Conservation (phyloP, 2,797 vertebrate species). For the Helostoma temminkii region DNA sequence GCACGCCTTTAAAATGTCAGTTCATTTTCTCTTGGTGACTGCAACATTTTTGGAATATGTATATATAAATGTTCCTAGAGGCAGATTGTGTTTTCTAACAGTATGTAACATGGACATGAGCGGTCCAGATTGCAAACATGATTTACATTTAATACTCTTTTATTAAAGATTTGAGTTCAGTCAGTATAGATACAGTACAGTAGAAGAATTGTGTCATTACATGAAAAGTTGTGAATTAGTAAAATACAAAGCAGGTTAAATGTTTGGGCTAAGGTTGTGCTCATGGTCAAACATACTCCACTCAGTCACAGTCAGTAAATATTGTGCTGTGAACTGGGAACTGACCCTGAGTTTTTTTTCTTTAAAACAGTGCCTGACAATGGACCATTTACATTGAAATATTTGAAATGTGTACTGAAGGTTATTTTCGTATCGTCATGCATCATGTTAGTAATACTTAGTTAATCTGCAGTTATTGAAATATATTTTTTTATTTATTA, state of each 20-base stretch:
- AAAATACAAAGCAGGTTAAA: too few relatives aligned
- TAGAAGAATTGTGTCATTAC: neutral
- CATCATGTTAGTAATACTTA: neutral
- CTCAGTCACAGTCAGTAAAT: too few relatives aligned
- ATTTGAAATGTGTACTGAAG: neutral
- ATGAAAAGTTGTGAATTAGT: too few relatives aligned
- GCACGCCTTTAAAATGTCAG: constrained; percentile 27
- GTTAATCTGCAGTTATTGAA: neutral
- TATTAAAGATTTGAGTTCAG: too few relatives aligned
- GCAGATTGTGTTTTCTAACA: neutral
- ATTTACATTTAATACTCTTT: too few relatives aligned
- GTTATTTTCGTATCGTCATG: neutral
- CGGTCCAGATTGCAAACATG: too few relatives aligned
- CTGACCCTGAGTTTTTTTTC: neutral
- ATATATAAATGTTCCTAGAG: neutral
- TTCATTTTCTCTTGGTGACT: constrained; percentile 10
- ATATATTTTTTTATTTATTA: too few relatives aligned
- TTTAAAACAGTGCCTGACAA: too few relatives aligned
- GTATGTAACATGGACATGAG: neutral
- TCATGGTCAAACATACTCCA: neutral
- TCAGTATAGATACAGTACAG: neutral
- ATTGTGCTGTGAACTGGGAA: too few relatives aligned
- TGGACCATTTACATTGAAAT: neutral
- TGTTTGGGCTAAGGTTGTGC: neutral
- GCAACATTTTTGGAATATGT: constrained; percentile 12